Conservation (phyloP, 2,888 invertebrate genomes). For the Galeruca laticollis region DNA sequence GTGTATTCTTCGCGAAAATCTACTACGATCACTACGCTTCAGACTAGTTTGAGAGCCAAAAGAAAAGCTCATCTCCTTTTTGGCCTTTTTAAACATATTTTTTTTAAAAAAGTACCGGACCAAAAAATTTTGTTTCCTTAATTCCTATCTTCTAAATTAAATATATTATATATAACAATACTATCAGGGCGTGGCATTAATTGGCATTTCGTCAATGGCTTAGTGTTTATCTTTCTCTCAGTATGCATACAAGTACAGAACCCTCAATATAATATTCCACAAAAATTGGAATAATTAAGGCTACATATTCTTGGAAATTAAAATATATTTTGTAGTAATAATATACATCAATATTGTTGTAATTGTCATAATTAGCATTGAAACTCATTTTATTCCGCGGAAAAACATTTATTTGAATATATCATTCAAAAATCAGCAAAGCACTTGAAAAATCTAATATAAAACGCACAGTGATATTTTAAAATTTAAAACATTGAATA, state of each 20-base stretch:
- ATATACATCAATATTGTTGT: too few relatives aligned
- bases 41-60: conserved; percentile 43
- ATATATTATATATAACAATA: conserved; percentile 73
- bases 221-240: neutral
- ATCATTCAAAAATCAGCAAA: neutral
- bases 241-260: conserved; percentile 1
- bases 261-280: neutral
- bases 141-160: conserved; percentile 63
- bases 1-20: conserved; percentile 37
- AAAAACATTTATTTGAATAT: neutral
- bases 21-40: conserved; percentile 37
- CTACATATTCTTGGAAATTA: too few relatives aligned
- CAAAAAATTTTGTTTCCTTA: conserved; percentile 56
- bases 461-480: neutral
- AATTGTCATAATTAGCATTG: neutral
- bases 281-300: too few relatives aligned
- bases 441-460: neutral
- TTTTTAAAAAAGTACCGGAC: conserved; percentile 46
- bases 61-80: conserved; percentile 32
- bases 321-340: too few relatives aligned
- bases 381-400: neutral
- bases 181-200: conserved; percentile 62
- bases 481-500: neutral
- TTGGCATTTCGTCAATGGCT: conserved; percentile 12
- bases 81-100: conserved; percentile 37